Evolutionary conservation across 2,888 invertebrate species (phyloP).

Genomic region (Caenorhabditis sp.): DNA sequence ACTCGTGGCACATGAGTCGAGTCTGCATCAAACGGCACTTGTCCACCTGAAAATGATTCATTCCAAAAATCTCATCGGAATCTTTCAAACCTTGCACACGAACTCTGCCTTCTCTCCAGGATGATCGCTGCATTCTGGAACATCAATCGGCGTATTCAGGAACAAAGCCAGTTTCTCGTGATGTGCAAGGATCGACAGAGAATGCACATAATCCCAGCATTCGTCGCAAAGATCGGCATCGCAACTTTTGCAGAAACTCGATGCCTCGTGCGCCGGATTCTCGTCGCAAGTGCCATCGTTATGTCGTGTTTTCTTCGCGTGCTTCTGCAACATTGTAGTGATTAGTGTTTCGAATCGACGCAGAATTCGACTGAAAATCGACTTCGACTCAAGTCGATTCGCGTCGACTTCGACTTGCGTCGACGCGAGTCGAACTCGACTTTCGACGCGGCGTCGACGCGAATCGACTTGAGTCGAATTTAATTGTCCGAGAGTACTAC

Average conservation of each 20-base stretch:
- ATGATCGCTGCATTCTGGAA: conserved; percentile 2
- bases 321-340: conserved; percentile 8
- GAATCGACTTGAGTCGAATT: too few relatives aligned
- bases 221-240: conserved; percentile 45
- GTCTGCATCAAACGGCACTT: conserved; percentile 1
- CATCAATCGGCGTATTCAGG: conserved; percentile 11
- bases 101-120: conserved; percentile 6
- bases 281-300: conserved; percentile 36
- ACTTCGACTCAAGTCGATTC: too few relatives aligned
- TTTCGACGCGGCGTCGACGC: too few relatives aligned
- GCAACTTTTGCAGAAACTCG: conserved; percentile 20
- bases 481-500: too few relatives aligned
- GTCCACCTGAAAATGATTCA: conserved; percentile 3
- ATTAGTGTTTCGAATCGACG: too few relatives aligned
- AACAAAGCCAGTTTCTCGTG: conserved; percentile 22
- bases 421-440: too few relatives aligned
- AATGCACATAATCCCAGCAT: conserved; percentile 39
- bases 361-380: too few relatives aligned
- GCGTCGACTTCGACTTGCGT: too few relatives aligned
- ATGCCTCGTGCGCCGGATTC: conserved; percentile 20
- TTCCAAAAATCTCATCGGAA: too few relatives aligned
- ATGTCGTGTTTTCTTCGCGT: conserved; percentile 14
- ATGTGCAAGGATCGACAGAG: conserved; percentile 23
- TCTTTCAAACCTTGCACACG: conserved; percentile 21
- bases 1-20: conserved; percentile 26